These are phyloP conservation scores for Mermis nigrescens DNA, from an alignment of 2,888 invertebrate genomes.

Conservation along the genomic window DNA sequence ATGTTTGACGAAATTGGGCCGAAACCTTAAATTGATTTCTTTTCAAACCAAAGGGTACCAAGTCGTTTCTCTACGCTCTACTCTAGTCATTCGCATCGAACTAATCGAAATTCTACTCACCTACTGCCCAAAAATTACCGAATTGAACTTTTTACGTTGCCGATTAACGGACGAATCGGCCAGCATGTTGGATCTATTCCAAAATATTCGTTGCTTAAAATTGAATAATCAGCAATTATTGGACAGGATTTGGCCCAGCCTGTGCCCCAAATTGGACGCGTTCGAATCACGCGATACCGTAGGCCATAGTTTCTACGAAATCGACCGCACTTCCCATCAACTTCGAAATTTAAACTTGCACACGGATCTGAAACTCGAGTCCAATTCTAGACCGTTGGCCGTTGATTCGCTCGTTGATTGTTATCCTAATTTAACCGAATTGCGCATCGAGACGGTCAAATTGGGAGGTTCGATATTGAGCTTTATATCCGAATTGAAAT, in stretches of 20 bases:
- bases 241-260: neutral
- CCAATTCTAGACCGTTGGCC: neutral
- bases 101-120: neutral
- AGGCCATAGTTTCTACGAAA: neutral
- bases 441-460: neutral
- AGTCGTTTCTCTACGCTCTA: too few species aligned
- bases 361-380: neutral
- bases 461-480: neutral
- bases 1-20: neutral
- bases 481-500: neutral
- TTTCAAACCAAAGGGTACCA: too few species aligned
- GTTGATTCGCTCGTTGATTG: neutral
- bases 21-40: neutral
- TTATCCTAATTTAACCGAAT: neutral
- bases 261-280: neutral
- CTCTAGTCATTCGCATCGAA: too few species aligned
- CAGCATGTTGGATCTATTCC: neutral
- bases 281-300: neutral
- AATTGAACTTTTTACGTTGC: neutral
- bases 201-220: neutral
- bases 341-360: too few species aligned
- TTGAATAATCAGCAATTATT: neutral
- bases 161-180: neutral
- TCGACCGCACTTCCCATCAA: neutral
- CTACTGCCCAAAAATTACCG: neutral